Conservation (phyloP, 2,797 vertebrate species). For the Pagetopsis macropterus region DNA sequence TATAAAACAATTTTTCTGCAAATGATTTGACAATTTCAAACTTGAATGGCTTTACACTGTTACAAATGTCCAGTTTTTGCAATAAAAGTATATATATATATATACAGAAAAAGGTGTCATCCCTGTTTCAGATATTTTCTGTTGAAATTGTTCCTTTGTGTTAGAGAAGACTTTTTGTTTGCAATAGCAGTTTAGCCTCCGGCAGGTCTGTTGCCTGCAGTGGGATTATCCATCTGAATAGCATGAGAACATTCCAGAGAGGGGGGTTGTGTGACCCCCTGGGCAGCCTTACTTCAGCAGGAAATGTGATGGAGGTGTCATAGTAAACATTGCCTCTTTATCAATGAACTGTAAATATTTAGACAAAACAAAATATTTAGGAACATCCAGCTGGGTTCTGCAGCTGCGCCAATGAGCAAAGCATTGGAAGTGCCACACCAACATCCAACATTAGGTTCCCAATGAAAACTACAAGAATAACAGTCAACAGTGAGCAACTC, state of each 20-base stretch:
- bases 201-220: constrained; percentile 2
- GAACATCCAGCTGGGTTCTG: background rate
- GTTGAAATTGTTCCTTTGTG: background rate
- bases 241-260: constrained; percentile 4
- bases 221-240: constrained; percentile 15
- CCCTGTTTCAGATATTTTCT: background rate
- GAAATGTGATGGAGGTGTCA: background rate
- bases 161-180: background rate
- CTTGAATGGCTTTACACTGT: constrained; percentile 17
- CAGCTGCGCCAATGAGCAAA: background rate
- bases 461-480: background rate
- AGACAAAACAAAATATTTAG: constrained; percentile 17
- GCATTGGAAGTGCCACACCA: background rate
- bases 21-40: background rate
- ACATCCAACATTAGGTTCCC: background rate
- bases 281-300: background rate
- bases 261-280: background rate
- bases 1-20: background rate
- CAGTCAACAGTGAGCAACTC: background rate
- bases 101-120: background rate
- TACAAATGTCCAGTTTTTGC: constrained; percentile 39
- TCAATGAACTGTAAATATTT: constrained; percentile 21
- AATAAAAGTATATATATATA: constrained; percentile 57
- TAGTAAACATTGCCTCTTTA: constrained; percentile 1
- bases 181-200: background rate